phyloP scores from a whole-genome alignment of 2,797 vertebrate species.

The Tangara arthus region DNA sequence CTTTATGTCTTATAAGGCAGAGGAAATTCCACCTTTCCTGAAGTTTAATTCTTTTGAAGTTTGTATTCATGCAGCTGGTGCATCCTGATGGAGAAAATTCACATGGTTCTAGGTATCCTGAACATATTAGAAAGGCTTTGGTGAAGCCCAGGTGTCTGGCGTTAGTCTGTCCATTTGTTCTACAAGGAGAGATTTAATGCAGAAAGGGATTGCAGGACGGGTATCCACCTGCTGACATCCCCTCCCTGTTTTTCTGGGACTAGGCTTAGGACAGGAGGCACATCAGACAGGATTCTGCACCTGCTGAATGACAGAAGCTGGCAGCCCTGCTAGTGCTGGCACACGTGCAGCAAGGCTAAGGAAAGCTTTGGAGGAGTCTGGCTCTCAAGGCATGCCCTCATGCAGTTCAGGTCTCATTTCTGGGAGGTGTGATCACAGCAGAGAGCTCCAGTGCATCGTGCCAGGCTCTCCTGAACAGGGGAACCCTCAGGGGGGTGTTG shows the following conservation, averaged over 20 bases:
- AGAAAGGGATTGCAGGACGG: background rate
- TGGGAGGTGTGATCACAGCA: background rate
- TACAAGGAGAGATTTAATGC: background rate
- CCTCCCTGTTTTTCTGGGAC: background rate
- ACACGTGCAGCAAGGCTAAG: background rate
- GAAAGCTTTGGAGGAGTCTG: background rate
- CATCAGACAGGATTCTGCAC: background rate
- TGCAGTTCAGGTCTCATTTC: background rate
- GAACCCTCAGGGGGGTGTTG: background rate
- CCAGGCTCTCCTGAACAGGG: background rate
- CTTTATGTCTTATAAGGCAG: background rate
- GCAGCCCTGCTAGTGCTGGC: background rate
- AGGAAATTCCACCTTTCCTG: background rate
- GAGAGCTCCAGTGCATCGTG: rapidly evolving
- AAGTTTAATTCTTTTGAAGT: background rate
- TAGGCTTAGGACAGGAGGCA: background rate
- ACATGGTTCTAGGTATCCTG: background rate
- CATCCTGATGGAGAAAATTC: background rate
- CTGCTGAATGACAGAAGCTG: background rate
- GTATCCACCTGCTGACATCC: background rate
- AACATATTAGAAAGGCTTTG: background rate
- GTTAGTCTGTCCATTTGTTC: background rate
- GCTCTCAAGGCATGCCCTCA: background rate
- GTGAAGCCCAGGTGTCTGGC: background rate
- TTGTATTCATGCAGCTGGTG: background rate